Evolutionary conservation across 1,140 invertebrate genomes (phyloP).

Genomic region (Dendroctonus ponderosae): DNA sequence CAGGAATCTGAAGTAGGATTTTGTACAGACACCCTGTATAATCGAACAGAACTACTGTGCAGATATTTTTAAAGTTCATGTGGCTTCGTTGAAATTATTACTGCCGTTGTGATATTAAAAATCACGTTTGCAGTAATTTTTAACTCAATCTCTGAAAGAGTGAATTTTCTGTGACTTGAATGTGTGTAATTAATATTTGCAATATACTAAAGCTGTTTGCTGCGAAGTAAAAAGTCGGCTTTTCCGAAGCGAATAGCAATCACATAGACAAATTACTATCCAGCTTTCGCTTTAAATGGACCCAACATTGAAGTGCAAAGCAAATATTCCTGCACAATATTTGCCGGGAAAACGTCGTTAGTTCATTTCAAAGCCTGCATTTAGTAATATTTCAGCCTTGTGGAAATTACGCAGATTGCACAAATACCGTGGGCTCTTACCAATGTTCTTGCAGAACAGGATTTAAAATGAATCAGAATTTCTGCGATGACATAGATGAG

Average conservation of each 20-base stretch:
- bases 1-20: too few relatives aligned
- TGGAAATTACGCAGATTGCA: slow-evolving; percentile 62
- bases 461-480: slow-evolving; percentile 59
- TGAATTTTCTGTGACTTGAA: too few relatives aligned
- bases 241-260: too few relatives aligned
- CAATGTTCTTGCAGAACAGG: slow-evolving; percentile 76
- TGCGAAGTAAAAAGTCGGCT: neutral
- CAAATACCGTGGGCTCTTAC: slow-evolving; percentile 80
- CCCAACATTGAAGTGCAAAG: neutral
- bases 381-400: slow-evolving; percentile 52
- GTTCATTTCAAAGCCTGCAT: neutral
- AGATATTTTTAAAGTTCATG: too few relatives aligned
- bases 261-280: too few relatives aligned
- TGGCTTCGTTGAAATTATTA: too few relatives aligned
- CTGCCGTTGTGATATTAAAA: too few relatives aligned
- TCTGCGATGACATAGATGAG: slow-evolving; percentile 68
- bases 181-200: too few relatives aligned
- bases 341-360: neutral
- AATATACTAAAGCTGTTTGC: too few relatives aligned
- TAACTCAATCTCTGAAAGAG: too few relatives aligned
- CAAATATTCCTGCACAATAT: neutral
- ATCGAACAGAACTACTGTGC: neutral
- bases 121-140: too few relatives aligned
- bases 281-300: too few relatives aligned
- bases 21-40: neutral